Evolutionary conservation across 2,113 vertebrate genomes (phyloP).

Genomic region (Ahaetulla prasina): DNA sequence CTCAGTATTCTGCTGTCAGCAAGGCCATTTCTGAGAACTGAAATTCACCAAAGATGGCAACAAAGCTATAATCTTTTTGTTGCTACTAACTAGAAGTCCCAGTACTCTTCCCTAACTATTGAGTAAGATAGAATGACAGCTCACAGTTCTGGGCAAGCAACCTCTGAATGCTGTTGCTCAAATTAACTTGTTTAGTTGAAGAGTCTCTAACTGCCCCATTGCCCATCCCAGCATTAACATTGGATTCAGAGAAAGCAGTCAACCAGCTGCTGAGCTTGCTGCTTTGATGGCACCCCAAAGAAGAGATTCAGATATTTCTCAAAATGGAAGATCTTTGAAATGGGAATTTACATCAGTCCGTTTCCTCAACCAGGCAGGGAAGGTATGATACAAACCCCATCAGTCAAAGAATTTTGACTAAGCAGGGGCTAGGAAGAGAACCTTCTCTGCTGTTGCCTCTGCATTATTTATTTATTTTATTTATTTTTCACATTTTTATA

Average conservation of each 20-base stretch:
- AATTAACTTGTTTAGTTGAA: too few species aligned
- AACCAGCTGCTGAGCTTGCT: neutral
- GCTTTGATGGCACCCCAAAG: neutral
- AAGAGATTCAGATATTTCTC: neutral
- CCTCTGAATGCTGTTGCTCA: too few species aligned
- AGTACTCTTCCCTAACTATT: neutral
- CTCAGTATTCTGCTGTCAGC: neutral
- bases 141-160: neutral
- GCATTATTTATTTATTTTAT: too few species aligned
- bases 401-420: too few species aligned
- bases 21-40: neutral
- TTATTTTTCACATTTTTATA: too few species aligned
- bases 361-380: too few species aligned
- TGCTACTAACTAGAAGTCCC: neutral
- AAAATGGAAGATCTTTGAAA: too few species aligned
- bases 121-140: neutral
- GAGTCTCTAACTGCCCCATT: neutral
- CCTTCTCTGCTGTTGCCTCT: too few species aligned
- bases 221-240: neutral
- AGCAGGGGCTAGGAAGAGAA: too few species aligned
- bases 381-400: too few species aligned
- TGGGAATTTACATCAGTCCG: too few species aligned
- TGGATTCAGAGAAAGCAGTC: neutral
- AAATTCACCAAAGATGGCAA: neutral
- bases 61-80: too few species aligned